Conservation (phyloP, 2,113 vertebrate species). For the Campylorhamphus procurvoides region DNA sequence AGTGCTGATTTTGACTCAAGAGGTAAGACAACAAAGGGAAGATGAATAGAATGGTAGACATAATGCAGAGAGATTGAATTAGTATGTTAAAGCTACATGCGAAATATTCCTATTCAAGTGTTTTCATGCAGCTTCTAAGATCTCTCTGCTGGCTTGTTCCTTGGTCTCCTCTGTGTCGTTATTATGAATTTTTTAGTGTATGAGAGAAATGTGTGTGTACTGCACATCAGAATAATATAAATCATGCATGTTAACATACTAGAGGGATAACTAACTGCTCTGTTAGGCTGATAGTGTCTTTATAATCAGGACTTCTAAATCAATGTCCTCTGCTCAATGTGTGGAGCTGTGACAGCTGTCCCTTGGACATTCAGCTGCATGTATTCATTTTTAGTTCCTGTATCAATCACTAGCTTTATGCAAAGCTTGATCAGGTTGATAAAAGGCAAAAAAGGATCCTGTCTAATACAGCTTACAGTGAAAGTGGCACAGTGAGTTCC, state of each 20-base stretch:
- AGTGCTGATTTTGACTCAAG: background rate
- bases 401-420: background rate
- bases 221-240: constrained; percentile 33
- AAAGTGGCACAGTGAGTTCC: constrained; percentile 35
- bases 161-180: background rate
- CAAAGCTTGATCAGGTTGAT: background rate
- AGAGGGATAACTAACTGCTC: background rate
- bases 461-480: background rate
- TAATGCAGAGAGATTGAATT: background rate
- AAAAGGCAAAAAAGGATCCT: background rate
- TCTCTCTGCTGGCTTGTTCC: background rate
- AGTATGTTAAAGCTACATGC: background rate
- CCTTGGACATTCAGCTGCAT: accelerated
- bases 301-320: background rate
- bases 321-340: background rate
- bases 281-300: background rate
- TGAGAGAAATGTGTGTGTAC: background rate
- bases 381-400: background rate
- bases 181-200: constrained; percentile 59
- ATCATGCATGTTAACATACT: constrained; percentile 55
- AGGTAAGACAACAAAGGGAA: background rate
- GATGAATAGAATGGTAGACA: background rate
- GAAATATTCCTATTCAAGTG: background rate
- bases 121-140: background rate
- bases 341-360: background rate